Conservation (phyloP, 1,140 invertebrate genomes). For the Aphaenogaster ashmeadi region DNA sequence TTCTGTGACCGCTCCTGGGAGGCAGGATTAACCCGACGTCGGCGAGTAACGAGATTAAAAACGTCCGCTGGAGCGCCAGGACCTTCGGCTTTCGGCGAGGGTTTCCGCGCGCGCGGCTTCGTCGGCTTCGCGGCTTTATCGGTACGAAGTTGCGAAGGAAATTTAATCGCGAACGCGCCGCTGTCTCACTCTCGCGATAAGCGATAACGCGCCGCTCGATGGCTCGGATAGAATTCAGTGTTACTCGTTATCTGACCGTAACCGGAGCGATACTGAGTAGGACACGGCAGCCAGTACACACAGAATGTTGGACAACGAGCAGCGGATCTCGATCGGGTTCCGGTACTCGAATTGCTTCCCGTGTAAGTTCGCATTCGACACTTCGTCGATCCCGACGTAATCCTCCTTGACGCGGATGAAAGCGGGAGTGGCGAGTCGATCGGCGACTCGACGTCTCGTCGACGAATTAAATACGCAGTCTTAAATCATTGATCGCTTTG, state of each 20-base stretch:
- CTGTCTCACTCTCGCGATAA: slow-evolving; percentile 59
- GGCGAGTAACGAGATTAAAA: slow-evolving; percentile 38
- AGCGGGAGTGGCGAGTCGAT: not conserved
- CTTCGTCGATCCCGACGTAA: not conserved
- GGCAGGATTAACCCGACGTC: not conserved
- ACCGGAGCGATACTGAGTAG: slow-evolving; percentile 44
- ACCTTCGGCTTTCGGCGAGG: not conserved
- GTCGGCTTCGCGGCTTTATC: slow-evolving; percentile 30
- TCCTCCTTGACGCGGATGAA: not conserved
- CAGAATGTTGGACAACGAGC: slow-evolving; percentile 58
- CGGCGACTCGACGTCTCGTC: not conserved
- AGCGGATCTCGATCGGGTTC: slow-evolving; percentile 53
- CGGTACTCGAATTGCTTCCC: slow-evolving; percentile 49
- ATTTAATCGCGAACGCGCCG: slow-evolving; percentile 39
- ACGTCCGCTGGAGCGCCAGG: not conserved
- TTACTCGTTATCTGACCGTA: slow-evolving; percentile 68
- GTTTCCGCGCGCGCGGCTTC: not conserved
- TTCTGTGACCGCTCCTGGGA: not conserved
- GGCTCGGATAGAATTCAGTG: slow-evolving; percentile 69
- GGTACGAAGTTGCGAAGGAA: not conserved
- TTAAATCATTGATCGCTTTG: slow-evolving; percentile 30
- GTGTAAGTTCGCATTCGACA: slow-evolving; percentile 38
- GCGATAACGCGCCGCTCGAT: slow-evolving; percentile 69
- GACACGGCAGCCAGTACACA: not conserved
- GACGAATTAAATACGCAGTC: slow-evolving; percentile 9